phyloP scores from a whole-genome alignment of 37 sponge, comb jelly and placozoan species.

The Hormiphora californensis region DNA sequence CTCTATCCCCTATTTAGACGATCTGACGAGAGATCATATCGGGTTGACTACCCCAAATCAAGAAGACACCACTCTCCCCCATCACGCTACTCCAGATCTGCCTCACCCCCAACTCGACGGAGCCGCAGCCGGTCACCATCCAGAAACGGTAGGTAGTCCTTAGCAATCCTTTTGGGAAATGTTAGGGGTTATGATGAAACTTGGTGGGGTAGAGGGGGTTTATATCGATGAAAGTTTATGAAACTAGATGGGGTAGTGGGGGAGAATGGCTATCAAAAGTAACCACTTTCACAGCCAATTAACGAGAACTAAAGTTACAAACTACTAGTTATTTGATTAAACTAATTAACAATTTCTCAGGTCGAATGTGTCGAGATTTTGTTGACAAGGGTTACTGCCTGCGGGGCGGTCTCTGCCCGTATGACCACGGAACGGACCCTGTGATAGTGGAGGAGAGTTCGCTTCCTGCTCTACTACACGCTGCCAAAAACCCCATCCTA shows the following conservation, averaged over 20 bases:
- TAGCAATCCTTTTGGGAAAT: too few species aligned
- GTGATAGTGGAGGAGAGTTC: constrained; percentile 68
- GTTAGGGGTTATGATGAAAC: too few species aligned
- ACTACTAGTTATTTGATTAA: too few species aligned
- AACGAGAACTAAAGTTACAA: too few species aligned
- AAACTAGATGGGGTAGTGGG: too few species aligned
- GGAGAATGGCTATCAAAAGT: too few species aligned
- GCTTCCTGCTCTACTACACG: background rate
- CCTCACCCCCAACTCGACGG: background rate
- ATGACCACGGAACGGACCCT: constrained; percentile 87
- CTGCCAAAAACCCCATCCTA: background rate
- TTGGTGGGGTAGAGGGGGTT: too few species aligned
- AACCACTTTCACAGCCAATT: too few species aligned
- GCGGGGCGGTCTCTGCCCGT: constrained; percentile 89
- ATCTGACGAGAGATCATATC: background rate
- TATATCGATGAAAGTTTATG: too few species aligned
- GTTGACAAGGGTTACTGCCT: constrained; percentile 90
- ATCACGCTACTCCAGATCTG: background rate
- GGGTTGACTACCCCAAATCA: constrained; percentile 1
- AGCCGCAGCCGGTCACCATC: too few species aligned
- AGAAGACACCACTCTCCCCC: background rate
- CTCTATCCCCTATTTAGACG: background rate
- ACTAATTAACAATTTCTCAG: too few species aligned
- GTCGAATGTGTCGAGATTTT: constrained; percentile 23
- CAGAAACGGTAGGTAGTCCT: too few species aligned